Evolutionary conservation across 1,140 invertebrate species (phyloP), one percentile per base, ranked within the genome.

Genomic region (Coptotermes formosanus): DNA sequence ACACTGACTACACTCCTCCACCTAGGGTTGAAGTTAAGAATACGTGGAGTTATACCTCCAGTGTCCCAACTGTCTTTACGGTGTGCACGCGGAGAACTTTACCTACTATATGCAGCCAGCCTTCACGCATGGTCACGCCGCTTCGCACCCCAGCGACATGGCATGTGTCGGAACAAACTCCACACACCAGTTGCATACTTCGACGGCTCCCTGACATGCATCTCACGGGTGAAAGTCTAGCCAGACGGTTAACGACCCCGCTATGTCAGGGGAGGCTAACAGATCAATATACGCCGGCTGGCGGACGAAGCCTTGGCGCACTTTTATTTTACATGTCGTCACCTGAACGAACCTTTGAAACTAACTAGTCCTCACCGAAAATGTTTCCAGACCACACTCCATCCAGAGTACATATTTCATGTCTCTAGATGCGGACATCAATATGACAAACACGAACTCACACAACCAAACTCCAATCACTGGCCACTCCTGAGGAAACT

Each of bases 201-300:
- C 64, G 64, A 75, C 64, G 64, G 64, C 64, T 75, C 64, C 64
- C 64, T 30, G 25, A 75, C 64, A 30, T 75, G 64, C n/a, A 75
- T 75, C n/a, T 30, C 64, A 30, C 16, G 64, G n/a, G 64, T 75
- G 64, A 75, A 75, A 75, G 64, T 75, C n/a, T 75, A 75, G 64
- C 64, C 64, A 75, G 64, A 75, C 64, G 64, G 64, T 75, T 25
- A 75, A 75, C 16, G 64, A 75, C 64, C 64, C n/a, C 64, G 64
- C 64, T 75, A 30, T 25, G 64, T 75, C 64, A 75, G 64, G 64
- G 64, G 64, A 75, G 25, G 64, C 64, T 75, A 75, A 75, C 64
- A 75, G 64, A 75, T 75, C 64, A 75, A 75, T 75, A 75, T 75
- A 82, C 45, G 81, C 85, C 85, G 32, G 48, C 69, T 48, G 55